phyloP scores from a whole-genome alignment of 2,113 vertebrate species.

The Ptilorrhoa leucosticta region DNA sequence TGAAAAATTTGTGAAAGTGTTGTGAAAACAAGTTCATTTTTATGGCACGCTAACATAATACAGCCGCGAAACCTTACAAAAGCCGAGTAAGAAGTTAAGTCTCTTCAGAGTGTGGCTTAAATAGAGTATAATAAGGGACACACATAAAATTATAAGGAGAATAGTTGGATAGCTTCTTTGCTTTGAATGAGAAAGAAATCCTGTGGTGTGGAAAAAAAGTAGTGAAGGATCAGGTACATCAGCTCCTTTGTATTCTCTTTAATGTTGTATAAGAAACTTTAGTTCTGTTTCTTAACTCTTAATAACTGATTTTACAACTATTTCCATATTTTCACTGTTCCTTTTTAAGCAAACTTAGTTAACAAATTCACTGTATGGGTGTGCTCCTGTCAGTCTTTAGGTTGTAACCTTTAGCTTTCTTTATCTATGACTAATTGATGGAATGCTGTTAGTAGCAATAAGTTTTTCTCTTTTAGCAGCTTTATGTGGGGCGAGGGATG shows the following conservation, averaged over 20 bases:
- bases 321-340: background rate
- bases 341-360: background rate
- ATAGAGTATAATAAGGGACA: background rate
- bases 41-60: rapidly evolving
- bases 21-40: background rate
- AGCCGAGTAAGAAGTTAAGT: background rate
- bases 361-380: background rate
- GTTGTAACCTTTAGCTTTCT: background rate
- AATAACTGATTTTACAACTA: background rate
- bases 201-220: background rate
- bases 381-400: background rate
- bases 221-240: background rate
- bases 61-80: background rate
- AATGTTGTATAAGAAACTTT: background rate
- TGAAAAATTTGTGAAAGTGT: background rate
- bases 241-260: background rate
- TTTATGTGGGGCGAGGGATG: background rate
- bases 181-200: background rate
- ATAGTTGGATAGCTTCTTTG: background rate
- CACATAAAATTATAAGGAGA: background rate
- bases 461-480: background rate
- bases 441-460: background rate
- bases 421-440: background rate
- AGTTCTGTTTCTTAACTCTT: background rate
- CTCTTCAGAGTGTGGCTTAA: background rate